A percentile compares a stretch with the other conserved stretches of the same genome.
phyloP scores from a whole-genome alignment of 2,888 invertebrate species.

The Griposia aprilina region DNA sequence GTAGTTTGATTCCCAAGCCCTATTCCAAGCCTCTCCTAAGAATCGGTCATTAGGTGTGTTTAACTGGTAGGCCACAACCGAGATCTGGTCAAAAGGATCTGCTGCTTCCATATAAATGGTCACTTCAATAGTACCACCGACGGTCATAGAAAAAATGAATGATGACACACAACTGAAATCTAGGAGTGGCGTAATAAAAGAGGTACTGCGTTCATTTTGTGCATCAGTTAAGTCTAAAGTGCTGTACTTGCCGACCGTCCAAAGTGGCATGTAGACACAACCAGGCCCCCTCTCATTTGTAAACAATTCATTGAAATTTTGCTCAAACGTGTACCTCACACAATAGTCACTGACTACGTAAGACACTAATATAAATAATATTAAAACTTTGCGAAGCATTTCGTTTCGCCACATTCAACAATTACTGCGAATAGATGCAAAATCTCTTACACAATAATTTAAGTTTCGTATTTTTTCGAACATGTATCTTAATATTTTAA shows the following conservation, averaged over 20 bases:
- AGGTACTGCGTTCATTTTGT: not conserved
- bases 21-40: conserved; percentile 12
- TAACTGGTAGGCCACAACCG: not conserved
- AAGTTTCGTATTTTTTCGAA: conserved; percentile 49
- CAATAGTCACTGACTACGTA: conserved; percentile 12
- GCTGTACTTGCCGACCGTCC: not conserved
- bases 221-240: not conserved
- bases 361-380: conserved; percentile 36
- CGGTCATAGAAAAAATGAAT: not conserved
- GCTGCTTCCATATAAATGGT: not conserved
- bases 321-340: conserved; percentile 10
- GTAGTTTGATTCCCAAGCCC: not conserved
- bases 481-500: conserved; percentile 55
- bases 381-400: conserved; percentile 19
- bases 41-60: not conserved
- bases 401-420: conserved; percentile 41
- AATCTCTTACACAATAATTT: conserved; percentile 59
- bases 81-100: not conserved
- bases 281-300: not conserved
- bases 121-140: not conserved
- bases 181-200: conserved; percentile 31
- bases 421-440: conserved; percentile 56
- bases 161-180: not conserved
- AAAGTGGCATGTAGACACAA: not conserved
- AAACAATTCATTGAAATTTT: not conserved